Evolutionary conservation across 2,113 vertebrate species (phyloP).

Genomic region (Pholis gunnellus): DNA sequence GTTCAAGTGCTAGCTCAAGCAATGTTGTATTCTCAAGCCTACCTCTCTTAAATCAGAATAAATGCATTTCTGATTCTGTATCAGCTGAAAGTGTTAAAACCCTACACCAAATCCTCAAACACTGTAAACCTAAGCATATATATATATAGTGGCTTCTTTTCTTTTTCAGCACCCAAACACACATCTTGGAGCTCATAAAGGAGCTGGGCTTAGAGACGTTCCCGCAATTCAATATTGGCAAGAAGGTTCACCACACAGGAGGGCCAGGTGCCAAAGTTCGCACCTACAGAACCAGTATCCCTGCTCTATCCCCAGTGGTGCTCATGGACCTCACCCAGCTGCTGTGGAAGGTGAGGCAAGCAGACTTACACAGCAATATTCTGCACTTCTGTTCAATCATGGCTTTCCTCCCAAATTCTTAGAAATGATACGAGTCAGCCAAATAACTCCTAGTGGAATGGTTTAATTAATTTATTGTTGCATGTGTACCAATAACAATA

Average conservation of each 20-base stretch:
- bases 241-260: conserved; percentile 80
- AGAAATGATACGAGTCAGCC: not conserved
- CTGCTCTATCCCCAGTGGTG: conserved; percentile 65
- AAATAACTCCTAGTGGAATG: not conserved
- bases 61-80: not conserved
- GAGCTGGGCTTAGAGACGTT: conserved; percentile 80
- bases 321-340: conserved; percentile 78
- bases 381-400: not conserved
- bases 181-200: conserved; percentile 79
- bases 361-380: not conserved
- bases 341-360: conserved; percentile 76
- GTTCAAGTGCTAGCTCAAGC: not conserved
- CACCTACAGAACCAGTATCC: conserved; percentile 74
- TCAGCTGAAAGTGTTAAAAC: too few relatives aligned
- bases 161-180: conserved; percentile 78
- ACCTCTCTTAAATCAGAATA: not conserved
- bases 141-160: not conserved
- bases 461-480: conserved; percentile 15
- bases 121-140: not conserved
- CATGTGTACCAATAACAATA: not conserved
- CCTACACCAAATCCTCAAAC: not conserved
- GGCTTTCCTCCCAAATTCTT: not conserved
- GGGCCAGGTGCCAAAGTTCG: conserved; percentile 71
- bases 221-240: conserved; percentile 79
- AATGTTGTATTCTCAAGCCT: not conserved